Base-by-base conservation (phyloP, 2,888 invertebrate genomes). In the Tachina fera region DNA sequence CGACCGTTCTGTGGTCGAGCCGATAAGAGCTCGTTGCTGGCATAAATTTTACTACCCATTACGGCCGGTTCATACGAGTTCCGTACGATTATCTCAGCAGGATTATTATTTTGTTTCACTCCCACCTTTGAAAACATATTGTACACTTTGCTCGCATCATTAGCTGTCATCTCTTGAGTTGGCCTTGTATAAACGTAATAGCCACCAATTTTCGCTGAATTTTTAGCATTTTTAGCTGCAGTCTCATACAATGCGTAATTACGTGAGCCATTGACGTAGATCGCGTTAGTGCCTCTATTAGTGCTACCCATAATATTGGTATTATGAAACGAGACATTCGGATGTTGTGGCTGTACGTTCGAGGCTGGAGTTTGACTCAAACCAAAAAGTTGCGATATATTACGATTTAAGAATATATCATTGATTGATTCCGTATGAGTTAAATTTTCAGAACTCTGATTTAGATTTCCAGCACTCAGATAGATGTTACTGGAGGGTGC, bases 321-420 rank as follows among this genome's bases (percentile, higher is more conserved):
- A 77, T 80, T 75, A 49, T 84, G 84, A 22, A 88, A 88, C 9
- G 91, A 91, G 58, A 91, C 92, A 65, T 90, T 89, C 22, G 84
- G 84, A 60, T 78, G 83, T 6, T 72, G 88, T 8, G 86, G 87
- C 31, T 83, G 87, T 10, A 82, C n/a, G 41, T 72, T 68, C 3
- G 76, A 65, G 1, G 83, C 76, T 9, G 75, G 65, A 14, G 76
- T 85, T 47, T 83, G 83, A 31, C 22, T 89, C 56, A 92, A 45
- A 0, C 91, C 91, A 51, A 92, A 91, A 13, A 92, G 87, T 76
- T 92, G 91, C 9, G 91, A 88, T 75, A 91, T 90, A 76, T 91
- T 92, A 22, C 92, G 91, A 85, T 92, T 92, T n/a, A 92, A 67
- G 78, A 91, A 92, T 39, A 92, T 92, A 76, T 92, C 92, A 81